phyloP scores from a whole-genome alignment of 2,797 vertebrate species.

The Pangasius djambal region DNA sequence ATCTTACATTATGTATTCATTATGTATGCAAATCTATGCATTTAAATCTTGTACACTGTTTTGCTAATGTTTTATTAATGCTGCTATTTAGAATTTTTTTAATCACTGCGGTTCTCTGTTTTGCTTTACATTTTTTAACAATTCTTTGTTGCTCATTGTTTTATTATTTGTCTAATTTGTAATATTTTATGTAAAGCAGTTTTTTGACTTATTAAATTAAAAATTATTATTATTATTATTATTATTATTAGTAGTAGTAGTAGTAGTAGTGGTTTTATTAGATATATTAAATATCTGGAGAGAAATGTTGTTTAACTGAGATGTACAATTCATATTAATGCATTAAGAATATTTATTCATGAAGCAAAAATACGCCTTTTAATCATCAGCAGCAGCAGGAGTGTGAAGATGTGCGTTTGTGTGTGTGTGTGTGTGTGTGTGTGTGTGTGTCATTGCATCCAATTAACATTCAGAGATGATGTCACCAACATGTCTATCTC shows the following conservation, averaged over 20 bases:
- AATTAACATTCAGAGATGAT: conserved; percentile 5
- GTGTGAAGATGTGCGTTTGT: not conserved
- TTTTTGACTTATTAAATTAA: not conserved
- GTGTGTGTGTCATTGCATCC: not conserved
- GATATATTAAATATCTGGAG: not conserved
- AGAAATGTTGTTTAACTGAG: not conserved
- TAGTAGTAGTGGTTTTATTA: not conserved
- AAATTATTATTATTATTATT: too few species aligned
- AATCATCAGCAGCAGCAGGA: not conserved
- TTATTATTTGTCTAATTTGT: not conserved
- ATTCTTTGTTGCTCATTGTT: not conserved
- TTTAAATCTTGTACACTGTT: not conserved
- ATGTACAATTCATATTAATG: not conserved
- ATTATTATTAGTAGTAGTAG: too few species aligned
- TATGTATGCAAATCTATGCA: not conserved
- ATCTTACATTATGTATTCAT: not conserved
- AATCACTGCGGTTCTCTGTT: not conserved
- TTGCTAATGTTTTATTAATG: not conserved
- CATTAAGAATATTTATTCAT: not conserved
- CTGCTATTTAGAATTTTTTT: not conserved
- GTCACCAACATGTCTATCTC: not conserved
- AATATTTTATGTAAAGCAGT: not conserved
- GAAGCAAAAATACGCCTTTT: not conserved
- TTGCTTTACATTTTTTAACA: not conserved
- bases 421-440: not conserved